Percentiles rank a stretch among this genome's conserved stretches.
Evolutionary conservation across 2,797 vertebrate genomes (phyloP).

Genomic region (Xyrichtys novacula): DNA sequence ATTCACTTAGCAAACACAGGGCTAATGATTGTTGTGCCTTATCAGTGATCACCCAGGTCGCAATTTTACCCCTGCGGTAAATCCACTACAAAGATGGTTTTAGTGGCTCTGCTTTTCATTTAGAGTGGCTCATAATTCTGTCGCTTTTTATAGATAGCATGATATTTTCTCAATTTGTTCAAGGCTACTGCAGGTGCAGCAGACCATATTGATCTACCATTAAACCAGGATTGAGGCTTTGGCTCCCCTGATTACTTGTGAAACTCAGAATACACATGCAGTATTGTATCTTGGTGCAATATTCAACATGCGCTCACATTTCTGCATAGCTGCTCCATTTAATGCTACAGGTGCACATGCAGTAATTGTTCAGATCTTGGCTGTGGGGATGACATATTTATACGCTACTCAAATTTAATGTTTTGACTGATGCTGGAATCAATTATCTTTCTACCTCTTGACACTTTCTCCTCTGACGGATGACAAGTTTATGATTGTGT

Average conservation of each 20-base stretch:
- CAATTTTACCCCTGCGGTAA: constrained; percentile 43
- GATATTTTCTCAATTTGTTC: constrained; percentile 61
- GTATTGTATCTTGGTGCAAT: background rate
- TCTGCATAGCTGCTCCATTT: background rate
- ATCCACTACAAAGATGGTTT: constrained; percentile 53
- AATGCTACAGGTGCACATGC: background rate
- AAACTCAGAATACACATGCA: constrained; percentile 4
- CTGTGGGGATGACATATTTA: constrained; percentile 24
- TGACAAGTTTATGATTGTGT: constrained; percentile 42
- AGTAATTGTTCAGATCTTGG: constrained; percentile 3
- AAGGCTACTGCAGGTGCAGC: constrained; percentile 49
- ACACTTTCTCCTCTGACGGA: constrained; percentile 32
- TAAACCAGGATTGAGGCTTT: constrained; percentile 44
- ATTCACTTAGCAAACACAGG: constrained; percentile 40
- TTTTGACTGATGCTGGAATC: constrained; percentile 37
- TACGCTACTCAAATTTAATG: constrained; percentile 15
- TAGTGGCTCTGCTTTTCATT: constrained; percentile 63
- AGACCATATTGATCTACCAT: constrained; percentile 60
- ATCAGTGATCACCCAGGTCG: constrained; percentile 48
- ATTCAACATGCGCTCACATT: constrained; percentile 21
- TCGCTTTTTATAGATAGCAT: constrained; percentile 63
- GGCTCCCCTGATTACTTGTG: constrained; percentile 31
- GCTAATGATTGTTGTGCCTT: constrained; percentile 41
- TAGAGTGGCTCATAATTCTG: constrained; percentile 56
- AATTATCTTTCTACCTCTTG: constrained; percentile 16